Base-by-base conservation (phyloP, 2,888 invertebrate species). In the Scaeva pyrastri region DNA sequence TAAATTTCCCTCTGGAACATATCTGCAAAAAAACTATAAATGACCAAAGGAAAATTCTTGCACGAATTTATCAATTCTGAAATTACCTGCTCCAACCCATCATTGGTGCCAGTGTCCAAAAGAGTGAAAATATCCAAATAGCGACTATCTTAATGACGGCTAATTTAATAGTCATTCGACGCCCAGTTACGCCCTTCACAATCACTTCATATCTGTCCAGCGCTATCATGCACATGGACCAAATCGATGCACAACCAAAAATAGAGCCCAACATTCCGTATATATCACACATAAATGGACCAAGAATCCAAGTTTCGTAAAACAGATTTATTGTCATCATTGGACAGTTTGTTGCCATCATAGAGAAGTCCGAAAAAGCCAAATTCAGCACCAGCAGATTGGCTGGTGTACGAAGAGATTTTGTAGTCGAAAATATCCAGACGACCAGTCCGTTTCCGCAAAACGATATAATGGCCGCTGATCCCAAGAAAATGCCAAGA, bases 1-100 rank as follows among this genome's bases (percentile, higher is more conserved):
- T 95, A 98, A 96, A 93, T 98, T 97, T 82, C 98, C 98, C 93
- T 98, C 98, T 10, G 98, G 98, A 62, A 98, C 97, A 91, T 98
- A 98, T 91, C 97, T 96, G 90, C 1, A 43, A 66, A 23, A 36
- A 16, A 23, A 21, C 2, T 7, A 60, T 23, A 19, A 26, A 50
- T 3, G 26, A 12, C 1, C 16, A 19, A 11, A 48, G 10, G 23
- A 39, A 39, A 16, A 10, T 5, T 31, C 5, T 31, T 31, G 7
- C 12, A 23, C 26, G 11, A 1, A n/a, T 14, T 21, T 16, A 14
- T 8, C 0, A 4, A 4, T 45, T 8, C n/a, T 16, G 6, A 41
- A 41, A 8, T n/a, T 96, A 98, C 92, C 97, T 96, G 91, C 88
- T 96, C 97, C 97, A 98, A 90, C 98, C 98, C 89, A 98, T 95